A percentile compares a stretch with the other conserved stretches of the same genome.
phyloP scores from a whole-genome alignment of 1,140 invertebrate species.

The Phthorimaea operculella region DNA sequence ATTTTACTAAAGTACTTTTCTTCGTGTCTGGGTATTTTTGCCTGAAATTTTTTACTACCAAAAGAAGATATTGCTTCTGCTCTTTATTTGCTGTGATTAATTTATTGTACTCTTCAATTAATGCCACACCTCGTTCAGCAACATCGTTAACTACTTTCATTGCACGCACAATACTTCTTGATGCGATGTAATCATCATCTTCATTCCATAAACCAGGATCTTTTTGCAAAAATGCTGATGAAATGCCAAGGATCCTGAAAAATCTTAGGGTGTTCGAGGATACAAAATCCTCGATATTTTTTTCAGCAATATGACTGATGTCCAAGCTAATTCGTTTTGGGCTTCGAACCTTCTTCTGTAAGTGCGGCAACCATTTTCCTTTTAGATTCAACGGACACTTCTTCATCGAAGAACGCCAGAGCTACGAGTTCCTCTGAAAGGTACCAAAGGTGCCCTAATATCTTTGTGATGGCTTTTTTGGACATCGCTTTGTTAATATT shows the following conservation, averaged over 20 bases:
- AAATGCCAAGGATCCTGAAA: constrained; percentile 11
- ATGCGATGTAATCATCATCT: constrained; percentile 16
- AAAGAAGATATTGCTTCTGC: too few relatives aligned
- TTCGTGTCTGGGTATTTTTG: constrained; percentile 12
- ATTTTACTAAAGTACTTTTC: constrained; percentile 10
- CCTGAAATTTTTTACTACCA: constrained; percentile 13
- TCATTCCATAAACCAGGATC: constrained; percentile 18
- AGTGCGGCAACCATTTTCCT: constrained; percentile 21
- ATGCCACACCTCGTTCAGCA: too few relatives aligned
- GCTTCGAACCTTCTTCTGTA: constrained; percentile 11
- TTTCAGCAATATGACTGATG: constrained; percentile 14
- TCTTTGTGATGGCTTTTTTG: constrained; percentile 20
- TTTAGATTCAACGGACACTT: constrained; percentile 22
- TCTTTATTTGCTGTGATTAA: too few relatives aligned
- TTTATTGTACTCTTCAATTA: too few relatives aligned
- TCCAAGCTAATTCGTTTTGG: constrained; percentile 17
- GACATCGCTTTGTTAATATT: constrained; percentile 19
- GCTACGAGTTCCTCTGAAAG: constrained; percentile 23
- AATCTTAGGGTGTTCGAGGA: too few relatives aligned
- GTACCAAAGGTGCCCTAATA: constrained; percentile 23
- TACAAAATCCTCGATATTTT: too few relatives aligned
- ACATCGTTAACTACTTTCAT: constrained; percentile 31
- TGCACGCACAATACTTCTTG: constrained; percentile 15
- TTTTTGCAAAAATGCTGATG: constrained; percentile 21
- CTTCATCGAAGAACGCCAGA: constrained; percentile 36